Conservation (phyloP, 2,113 vertebrate genomes). For the Ursus arctos region DNA sequence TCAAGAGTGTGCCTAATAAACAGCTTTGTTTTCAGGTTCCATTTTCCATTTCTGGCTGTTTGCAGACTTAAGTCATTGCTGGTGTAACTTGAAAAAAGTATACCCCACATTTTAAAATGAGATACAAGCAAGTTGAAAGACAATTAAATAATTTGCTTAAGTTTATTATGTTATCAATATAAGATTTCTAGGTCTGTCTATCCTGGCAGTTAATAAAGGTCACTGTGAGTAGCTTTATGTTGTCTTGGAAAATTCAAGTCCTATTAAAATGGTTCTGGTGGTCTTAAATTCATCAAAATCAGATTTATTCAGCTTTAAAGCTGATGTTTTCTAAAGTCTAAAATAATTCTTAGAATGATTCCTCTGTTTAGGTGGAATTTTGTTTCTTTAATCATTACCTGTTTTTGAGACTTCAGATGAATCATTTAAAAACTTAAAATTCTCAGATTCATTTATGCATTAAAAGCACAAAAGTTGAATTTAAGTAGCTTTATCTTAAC, state of each 20-base stretch:
- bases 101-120: constrained; percentile 20
- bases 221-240: not conserved
- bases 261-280: not conserved
- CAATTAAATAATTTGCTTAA: constrained; percentile 17
- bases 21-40: constrained; percentile 15
- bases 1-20: not conserved
- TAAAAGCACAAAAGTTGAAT: not conserved
- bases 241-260: not conserved
- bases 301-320: constrained; percentile 26
- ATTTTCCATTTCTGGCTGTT: constrained; percentile 1
- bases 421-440: not conserved
- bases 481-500: constrained; percentile 9
- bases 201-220: not conserved
- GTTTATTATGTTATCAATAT: not conserved
- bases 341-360: constrained; percentile 7
- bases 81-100: not conserved
- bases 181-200: not conserved
- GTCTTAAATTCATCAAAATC: not conserved
- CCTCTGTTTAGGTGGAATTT: not conserved
- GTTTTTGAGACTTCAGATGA: not conserved
- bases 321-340: not conserved
- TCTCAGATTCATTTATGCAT: not conserved
- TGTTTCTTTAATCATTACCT: not conserved
- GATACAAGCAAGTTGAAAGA: constrained; percentile 35
- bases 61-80: constrained; percentile 33